A percentile compares a stretch with the other conserved stretches of the same genome.
These are phyloP conservation scores for Haliclystus octoradiatus DNA, from an alignment of 30 jellyfish, hydroid and myxozoan genomes.

Conservation along the genomic window DNA sequence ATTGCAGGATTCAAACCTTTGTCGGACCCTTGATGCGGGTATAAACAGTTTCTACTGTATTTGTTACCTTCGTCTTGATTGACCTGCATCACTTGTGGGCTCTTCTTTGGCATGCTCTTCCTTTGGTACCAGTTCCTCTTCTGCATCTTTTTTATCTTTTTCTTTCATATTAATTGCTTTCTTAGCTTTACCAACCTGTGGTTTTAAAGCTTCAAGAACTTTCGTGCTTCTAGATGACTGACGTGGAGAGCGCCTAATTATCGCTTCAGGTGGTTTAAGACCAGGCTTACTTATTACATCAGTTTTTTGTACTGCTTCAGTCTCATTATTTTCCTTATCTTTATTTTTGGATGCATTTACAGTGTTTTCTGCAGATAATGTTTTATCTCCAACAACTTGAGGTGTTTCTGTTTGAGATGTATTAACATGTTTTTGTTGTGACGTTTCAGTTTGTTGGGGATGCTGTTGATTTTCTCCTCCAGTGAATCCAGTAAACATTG, in stretches of 20 bases:
- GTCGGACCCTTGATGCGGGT: no score
- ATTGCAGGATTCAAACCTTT: no score
- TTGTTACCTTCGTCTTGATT: no score
- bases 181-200: neutral
- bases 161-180: neutral
- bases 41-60: no score
- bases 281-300: neutral
- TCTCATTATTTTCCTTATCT: no score
- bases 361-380: neutral
- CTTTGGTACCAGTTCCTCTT: no score
- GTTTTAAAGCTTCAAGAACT: neutral
- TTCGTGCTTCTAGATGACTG: neutral
- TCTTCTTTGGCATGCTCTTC: no score
- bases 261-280: neutral
- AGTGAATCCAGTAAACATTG: neutral
- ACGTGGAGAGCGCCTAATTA: neutral
- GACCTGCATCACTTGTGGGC: neutral
- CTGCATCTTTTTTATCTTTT: neutral
- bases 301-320: no score
- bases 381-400: no score
- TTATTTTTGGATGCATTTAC: neutral
- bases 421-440: neutral
- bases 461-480: no score
- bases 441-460: neutral
- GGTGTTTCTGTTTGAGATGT: neutral